phyloP scores from a whole-genome alignment of 2,888 invertebrate genomes.

The Anoplius nigerrimus region DNA sequence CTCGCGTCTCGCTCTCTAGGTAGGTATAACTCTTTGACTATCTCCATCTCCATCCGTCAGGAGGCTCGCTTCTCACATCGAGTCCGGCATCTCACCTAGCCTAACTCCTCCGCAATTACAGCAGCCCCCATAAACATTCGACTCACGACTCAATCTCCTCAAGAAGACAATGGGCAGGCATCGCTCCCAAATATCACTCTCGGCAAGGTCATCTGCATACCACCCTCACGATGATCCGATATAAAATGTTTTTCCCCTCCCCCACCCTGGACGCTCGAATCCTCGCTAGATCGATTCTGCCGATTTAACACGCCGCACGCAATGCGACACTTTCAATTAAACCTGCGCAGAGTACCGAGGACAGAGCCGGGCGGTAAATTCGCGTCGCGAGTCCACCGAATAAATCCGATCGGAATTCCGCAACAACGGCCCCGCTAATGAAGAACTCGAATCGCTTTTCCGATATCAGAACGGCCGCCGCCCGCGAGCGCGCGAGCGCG shows the following conservation, averaged over 20 bases:
- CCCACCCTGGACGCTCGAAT: too few species aligned
- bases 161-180: constrained; percentile 39
- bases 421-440: constrained; percentile 55
- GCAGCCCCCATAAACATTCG: constrained; percentile 64
- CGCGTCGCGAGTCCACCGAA: neutral
- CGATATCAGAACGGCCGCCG: constrained; percentile 50
- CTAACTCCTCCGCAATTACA: constrained; percentile 64
- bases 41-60: constrained; percentile 26
- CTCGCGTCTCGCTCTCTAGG: constrained; percentile 8
- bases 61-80: neutral
- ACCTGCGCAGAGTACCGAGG: neutral
- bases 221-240: constrained; percentile 31
- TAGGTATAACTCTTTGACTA: constrained; percentile 20
- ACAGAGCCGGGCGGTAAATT: neutral
- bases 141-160: constrained; percentile 65
- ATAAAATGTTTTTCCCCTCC: constrained; percentile 20
- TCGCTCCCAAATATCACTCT: constrained; percentile 27
- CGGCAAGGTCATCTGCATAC: constrained; percentile 45
- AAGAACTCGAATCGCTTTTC: constrained; percentile 55
- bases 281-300: too few species aligned
- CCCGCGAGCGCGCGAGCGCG: neutral
- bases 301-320: too few species aligned
- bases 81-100: constrained; percentile 29
- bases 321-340: too few species aligned
- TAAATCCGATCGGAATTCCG: neutral